phyloP scores from a whole-genome alignment of 2,113 vertebrate genomes.

The Elgaria multicarinata region DNA sequence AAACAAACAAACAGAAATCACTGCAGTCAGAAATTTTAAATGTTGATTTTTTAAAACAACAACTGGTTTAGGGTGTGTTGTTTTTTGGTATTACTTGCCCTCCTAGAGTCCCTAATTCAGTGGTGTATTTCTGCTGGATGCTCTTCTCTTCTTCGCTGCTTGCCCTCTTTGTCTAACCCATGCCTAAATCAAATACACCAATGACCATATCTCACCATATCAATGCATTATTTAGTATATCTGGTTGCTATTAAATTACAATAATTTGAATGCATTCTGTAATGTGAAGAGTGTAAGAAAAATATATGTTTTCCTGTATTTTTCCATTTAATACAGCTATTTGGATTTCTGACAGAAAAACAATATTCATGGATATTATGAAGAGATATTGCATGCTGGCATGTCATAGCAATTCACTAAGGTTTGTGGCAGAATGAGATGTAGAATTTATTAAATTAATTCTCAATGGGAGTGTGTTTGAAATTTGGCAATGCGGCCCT shows the following conservation, averaged over 20 bases:
- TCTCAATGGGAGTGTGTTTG: constrained; percentile 32
- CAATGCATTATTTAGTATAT: constrained; percentile 28
- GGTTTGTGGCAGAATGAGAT: constrained; percentile 39
- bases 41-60: background rate
- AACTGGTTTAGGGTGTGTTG: no score
- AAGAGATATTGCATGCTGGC: constrained; percentile 16
- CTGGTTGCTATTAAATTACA: constrained; percentile 39
- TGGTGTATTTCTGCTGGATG: background rate
- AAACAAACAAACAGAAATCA: background rate
- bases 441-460: constrained; percentile 38
- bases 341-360: constrained; percentile 19
- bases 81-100: background rate
- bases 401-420: constrained; percentile 43
- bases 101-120: background rate
- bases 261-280: constrained; percentile 16
- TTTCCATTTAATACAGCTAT: background rate
- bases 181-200: constrained; percentile 13
- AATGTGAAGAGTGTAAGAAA: constrained; percentile 20
- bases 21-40: background rate
- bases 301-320: background rate
- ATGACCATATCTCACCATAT: constrained; percentile 30
- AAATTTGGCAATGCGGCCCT: constrained; percentile 19
- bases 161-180: background rate
- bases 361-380: background rate
- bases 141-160: background rate